Conservation (phyloP, 2,888 invertebrate species). For the Malthinus seriepunctatus region DNA sequence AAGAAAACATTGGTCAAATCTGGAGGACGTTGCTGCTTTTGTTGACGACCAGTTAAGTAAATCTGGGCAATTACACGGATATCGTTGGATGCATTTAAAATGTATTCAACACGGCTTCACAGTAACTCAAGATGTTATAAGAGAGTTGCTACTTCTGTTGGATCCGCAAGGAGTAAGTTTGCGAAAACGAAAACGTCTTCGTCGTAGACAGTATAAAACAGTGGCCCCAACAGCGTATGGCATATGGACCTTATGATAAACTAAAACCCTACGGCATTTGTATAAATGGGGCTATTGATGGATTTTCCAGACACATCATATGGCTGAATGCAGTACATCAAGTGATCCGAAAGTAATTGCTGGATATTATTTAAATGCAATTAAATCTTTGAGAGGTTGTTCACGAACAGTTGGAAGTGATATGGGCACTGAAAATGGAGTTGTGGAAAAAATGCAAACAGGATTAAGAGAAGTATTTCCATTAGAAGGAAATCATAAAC, state of each 20-base stretch:
- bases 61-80: slow-evolving; percentile 4
- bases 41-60: background rate
- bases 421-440: too few relatives aligned
- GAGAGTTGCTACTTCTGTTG: background rate
- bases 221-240: background rate
- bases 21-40: background rate
- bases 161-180: background rate
- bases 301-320: slow-evolving; percentile 10
- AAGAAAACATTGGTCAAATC: background rate
- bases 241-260: slow-evolving; percentile 1
- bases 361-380: background rate
- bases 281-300: slow-evolving; percentile 2
- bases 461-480: slow-evolving; percentile 5
- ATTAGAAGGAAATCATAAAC: slow-evolving; percentile 1
- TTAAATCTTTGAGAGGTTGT: background rate
- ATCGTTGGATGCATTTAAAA: slow-evolving; percentile 6
- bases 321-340: background rate
- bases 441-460: slow-evolving; percentile 23
- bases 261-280: slow-evolving; percentile 2
- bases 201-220: background rate
- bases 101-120: background rate
- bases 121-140: background rate
- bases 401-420: too few relatives aligned
- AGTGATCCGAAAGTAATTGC: slow-evolving; percentile 3
- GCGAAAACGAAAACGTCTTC: background rate